Evolutionary conservation across 2,797 vertebrate species (phyloP), one percentile per base, ranked within the genome.

Genomic region (Diplodus puntazzo): DNA sequence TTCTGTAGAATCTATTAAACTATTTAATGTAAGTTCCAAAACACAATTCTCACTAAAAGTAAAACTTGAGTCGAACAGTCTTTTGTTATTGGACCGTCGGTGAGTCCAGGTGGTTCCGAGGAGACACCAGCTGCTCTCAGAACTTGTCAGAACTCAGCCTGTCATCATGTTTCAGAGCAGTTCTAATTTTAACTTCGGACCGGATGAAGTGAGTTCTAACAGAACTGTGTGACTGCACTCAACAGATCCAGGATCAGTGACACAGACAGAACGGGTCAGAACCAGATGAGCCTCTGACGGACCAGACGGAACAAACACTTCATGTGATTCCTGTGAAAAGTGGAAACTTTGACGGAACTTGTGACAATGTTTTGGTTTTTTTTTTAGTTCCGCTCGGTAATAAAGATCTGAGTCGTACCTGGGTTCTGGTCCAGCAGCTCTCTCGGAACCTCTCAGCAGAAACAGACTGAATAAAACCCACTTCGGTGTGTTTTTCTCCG

Each of bases 341-440:
- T 21, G 48, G 39, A 75, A 75, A 52, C 46, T 61, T 58, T 39
- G 23, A 46, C 4, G 3, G 50, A 58, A 59, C 63, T 68, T 30
- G 8, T 1, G 2, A 5, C 16, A 9, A 50, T 18, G 13, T 8
- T n/a, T n/a, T n/a, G n/a, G 8, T 4, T 13, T 16, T 13, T 45
- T 14, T 45, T 34, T 13, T 5, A 2, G 25, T 42, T n/a, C 11
- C 21, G 0, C 25, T 52, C 46, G 8, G 17, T 13, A 0, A 12
- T 11, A 8, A 13, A 27, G 27, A 39, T 8, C 11, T 0, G 72
- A 18, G 14, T 23, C 17, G 13, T 79, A 79, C 77, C 70, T 79
- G 63, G 20, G 18, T 49, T 49, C 45, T 14, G 71, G 53, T 39
- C 59, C 61, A 9, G 46, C 54, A 14, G 43, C 14, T 45, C 43